These are phyloP conservation scores for Reinhardtius hippoglossoides DNA, from an alignment of 2,113 vertebrate genomes.

Conservation along the genomic window DNA sequence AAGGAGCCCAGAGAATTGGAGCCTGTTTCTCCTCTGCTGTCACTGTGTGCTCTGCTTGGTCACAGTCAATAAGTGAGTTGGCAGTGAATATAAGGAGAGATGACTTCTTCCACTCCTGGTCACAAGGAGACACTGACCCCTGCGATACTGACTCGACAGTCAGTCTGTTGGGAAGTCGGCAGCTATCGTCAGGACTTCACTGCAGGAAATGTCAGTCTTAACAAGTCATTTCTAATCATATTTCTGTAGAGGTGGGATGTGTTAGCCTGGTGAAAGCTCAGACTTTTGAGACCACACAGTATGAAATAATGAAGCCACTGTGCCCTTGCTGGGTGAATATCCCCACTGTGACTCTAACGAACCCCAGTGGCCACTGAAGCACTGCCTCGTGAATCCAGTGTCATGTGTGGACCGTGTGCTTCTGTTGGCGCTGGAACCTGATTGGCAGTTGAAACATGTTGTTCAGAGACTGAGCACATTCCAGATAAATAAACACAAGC, in stretches of 20 bases:
- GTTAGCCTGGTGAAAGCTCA: not conserved
- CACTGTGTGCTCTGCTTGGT: slow-evolving; percentile 36
- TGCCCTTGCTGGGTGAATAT: not conserved
- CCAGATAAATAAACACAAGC: not conserved
- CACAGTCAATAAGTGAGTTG: slow-evolving; percentile 25
- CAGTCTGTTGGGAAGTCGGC: not conserved
- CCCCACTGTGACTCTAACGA: slow-evolving; percentile 7
- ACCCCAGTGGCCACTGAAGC: slow-evolving; percentile 27
- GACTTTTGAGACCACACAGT: not conserved
- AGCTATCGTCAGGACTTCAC: not conserved
- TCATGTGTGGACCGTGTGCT: slow-evolving; percentile 20
- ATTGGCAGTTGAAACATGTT: not conserved
- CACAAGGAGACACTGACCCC: slow-evolving; percentile 38
- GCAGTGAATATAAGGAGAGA: slow-evolving; percentile 27
- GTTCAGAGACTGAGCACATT: not conserved
- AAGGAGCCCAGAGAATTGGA: slow-evolving; percentile 25
- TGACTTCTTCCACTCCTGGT: slow-evolving; percentile 25
- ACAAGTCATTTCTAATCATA: not conserved
- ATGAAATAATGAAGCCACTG: slow-evolving; percentile 12
- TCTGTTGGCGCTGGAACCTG: not conserved
- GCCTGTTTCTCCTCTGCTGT: slow-evolving; percentile 39
- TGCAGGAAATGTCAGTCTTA: slow-evolving; percentile 6
- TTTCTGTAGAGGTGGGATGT: not conserved
- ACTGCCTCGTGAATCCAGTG: not conserved
- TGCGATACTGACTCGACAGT: slow-evolving; percentile 5